These are phyloP conservation scores for Morone chrysops DNA, from an alignment of 2,113 vertebrate genomes.

Conservation along the genomic window DNA sequence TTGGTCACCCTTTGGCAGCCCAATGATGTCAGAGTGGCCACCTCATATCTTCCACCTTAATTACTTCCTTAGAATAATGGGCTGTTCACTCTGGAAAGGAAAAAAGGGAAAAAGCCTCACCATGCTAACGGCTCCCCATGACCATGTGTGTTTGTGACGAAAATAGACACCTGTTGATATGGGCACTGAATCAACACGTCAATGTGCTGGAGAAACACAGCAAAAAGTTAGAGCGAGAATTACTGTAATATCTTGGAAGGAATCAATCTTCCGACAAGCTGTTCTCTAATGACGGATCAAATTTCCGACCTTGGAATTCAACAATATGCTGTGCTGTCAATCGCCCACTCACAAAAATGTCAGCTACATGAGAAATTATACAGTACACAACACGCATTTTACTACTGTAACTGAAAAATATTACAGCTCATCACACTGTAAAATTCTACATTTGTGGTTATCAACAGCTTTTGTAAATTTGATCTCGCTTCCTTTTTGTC, in stretches of 20 bases:
- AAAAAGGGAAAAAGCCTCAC: background rate
- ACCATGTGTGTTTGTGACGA: slow-evolving; percentile 5
- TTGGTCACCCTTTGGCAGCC: slow-evolving; percentile 9
- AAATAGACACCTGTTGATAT: slow-evolving; percentile 25
- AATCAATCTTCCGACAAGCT: background rate
- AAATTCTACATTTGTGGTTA: slow-evolving; percentile 1
- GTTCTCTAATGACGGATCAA: background rate
- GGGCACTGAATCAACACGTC: background rate
- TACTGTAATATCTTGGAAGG: background rate
- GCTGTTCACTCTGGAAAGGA: slow-evolving; percentile 2
- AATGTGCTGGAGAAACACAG: slow-evolving; percentile 4
- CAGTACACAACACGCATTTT: background rate
- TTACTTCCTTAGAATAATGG: slow-evolving; percentile 24
- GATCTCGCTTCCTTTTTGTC: background rate
- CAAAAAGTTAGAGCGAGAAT: background rate
- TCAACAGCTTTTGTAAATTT: slow-evolving; percentile 6
- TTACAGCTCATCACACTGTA: background rate
- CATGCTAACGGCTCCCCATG: slow-evolving; percentile 2
- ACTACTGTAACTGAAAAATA: background rate
- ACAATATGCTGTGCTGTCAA: background rate
- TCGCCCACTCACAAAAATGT: slow-evolving; percentile 2
- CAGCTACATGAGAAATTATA: background rate
- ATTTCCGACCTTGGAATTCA: background rate
- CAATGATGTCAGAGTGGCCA: slow-evolving; percentile 8
- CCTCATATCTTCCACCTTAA: slow-evolving; percentile 16